phyloP scores from a whole-genome alignment of 2,888 invertebrate genomes.

The Tethea ocularis region DNA sequence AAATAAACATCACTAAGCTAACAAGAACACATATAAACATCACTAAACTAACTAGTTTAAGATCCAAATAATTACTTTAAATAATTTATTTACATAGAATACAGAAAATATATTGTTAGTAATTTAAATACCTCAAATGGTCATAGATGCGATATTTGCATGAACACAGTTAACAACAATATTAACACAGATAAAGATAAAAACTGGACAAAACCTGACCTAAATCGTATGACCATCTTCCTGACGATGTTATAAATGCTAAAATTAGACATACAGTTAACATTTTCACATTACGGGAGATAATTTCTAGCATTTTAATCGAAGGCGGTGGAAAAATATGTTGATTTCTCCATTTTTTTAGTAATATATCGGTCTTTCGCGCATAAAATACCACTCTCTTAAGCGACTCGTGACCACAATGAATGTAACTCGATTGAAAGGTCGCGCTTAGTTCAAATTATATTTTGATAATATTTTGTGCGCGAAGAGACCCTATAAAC shows the following conservation, averaged over 20 bases:
- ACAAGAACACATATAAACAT: too few species aligned
- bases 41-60: neutral
- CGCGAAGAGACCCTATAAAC: too few species aligned
- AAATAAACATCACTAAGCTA: too few species aligned
- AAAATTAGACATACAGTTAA: slow-evolving; percentile 26
- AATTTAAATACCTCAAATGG: neutral
- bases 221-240: slow-evolving; percentile 1
- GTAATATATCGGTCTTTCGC: too few species aligned
- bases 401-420: too few species aligned
- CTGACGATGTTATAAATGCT: slow-evolving; percentile 22
- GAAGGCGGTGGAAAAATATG: neutral
- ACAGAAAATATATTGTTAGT: neutral
- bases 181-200: neutral
- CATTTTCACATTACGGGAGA: slow-evolving; percentile 15
- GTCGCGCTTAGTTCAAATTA: too few species aligned
- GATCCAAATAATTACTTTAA: neutral
- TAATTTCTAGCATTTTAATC: neutral
- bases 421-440: too few species aligned
- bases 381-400: too few species aligned
- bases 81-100: neutral
- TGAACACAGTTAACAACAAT: too few species aligned
- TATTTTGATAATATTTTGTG: too few species aligned
- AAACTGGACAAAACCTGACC: slow-evolving; percentile 12
- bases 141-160: neutral
- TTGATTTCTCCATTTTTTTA: too few species aligned